These are phyloP conservation scores for Drymonia ruficornis DNA, from an alignment of 2,888 invertebrate genomes.

Conservation along the genomic window DNA sequence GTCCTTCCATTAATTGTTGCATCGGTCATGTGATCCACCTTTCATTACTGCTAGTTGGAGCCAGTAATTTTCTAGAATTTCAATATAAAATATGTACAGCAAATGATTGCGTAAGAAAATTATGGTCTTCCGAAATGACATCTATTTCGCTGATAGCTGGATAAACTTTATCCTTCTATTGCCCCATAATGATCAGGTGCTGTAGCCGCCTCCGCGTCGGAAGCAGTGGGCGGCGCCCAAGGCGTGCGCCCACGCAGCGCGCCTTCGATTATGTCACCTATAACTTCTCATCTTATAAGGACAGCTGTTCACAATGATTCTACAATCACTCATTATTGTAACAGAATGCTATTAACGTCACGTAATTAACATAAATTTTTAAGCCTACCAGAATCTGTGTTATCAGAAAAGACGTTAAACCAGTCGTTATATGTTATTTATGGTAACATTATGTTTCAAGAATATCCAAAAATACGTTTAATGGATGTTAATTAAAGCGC, in stretches of 20 bases:
- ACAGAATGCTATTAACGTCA: constrained; percentile 30
- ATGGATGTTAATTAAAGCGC: constrained; percentile 43
- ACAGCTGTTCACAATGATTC: constrained; percentile 57
- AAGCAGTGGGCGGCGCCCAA: constrained; percentile 75
- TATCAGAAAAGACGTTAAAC: constrained; percentile 26
- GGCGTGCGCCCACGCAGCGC: constrained; percentile 66
- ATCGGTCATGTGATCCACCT: constrained; percentile 10
- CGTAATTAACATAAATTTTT: constrained; percentile 36
- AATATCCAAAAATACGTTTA: constrained; percentile 44
- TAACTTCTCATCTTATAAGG: constrained; percentile 72
- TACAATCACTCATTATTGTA: constrained; percentile 43
- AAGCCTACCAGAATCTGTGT: constrained; percentile 30
- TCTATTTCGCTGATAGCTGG: constrained; percentile 16
- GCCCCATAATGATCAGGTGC: constrained; percentile 73
- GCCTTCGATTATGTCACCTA: constrained; percentile 73
- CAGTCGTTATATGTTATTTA: constrained; percentile 31
- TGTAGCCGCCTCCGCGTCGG: constrained; percentile 74
- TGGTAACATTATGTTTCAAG: constrained; percentile 27
- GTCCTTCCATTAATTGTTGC: constrained; percentile 32
- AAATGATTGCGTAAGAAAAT: no score
- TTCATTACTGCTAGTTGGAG: constrained; percentile 22
- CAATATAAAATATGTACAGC: background rate
- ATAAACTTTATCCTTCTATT: constrained; percentile 50
- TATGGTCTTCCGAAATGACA: background rate
- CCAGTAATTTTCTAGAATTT: constrained; percentile 1